Evolutionary conservation across 1,140 invertebrate species (phyloP), one percentile per base, ranked within the genome.

Genomic region (Calephelis virginiensis): DNA sequence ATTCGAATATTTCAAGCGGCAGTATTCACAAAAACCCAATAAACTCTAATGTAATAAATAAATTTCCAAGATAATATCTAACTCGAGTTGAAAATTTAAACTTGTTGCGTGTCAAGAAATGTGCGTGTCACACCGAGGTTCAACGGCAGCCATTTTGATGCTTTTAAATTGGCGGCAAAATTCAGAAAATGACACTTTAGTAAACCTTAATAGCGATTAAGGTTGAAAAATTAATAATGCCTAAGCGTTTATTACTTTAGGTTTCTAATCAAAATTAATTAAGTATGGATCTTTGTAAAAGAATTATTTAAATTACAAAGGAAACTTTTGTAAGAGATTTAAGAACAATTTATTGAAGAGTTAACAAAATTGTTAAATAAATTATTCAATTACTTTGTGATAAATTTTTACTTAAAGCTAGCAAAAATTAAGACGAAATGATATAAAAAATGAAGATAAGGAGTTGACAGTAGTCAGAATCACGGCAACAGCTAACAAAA

Each of bases 141-240:
- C 67, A 67, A 71, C 70, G 67, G 71, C 79, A 69, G 83, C 86
- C 86, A 89, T 89, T 86, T 89, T 87, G 83, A 78, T 38, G 76
- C 76, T 76, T 75, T 77, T 82, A 81, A 86, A 86, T 88, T 86
- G 85, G 81, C 82, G 80, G 81, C 76, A 85, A 83, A 89, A 86
- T 86, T 83, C 77, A 84, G 83, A 85, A 83, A 86, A 89, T 80
- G 74, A 87, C 86, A 89, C 83, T 85, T 81, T 63, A 63, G 40
- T 17, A 38, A 63, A 28, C 14, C 37, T 47, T 48, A 48, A 63
- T 63, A 28, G 62, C 46, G 46, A 37, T 10, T 17, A n/a, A n/a
- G 45, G 12, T 48, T 47, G 63, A 69, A 64, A 66, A 81, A 78
- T 82, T 82, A 83, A 84, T 82, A 74, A 49, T 49, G 48, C 48